A percentile compares a stretch with the other conserved stretches of the same genome.
These are phyloP conservation scores for Bhutanitis thaidina DNA, from an alignment of 2,888 invertebrate genomes.

Conservation along the genomic window DNA sequence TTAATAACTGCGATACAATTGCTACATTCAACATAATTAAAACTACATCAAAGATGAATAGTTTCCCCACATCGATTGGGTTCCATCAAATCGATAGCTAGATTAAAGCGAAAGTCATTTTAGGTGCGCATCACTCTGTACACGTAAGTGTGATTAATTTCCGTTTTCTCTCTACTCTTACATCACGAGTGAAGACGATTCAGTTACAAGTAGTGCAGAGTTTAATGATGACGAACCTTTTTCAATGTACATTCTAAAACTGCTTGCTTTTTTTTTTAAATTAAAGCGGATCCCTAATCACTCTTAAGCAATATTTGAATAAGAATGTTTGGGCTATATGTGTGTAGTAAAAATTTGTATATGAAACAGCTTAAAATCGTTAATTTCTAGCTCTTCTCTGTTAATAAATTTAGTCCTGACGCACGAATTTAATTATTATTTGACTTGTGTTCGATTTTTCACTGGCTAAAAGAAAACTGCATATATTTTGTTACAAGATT, in stretches of 20 bases:
- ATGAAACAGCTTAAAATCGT: too few species aligned
- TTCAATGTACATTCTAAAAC: background rate
- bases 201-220: constrained; percentile 1
- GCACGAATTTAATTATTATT: too few species aligned
- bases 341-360: too few species aligned
- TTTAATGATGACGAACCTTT: background rate
- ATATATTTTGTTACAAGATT: too few species aligned
- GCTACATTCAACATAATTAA: constrained; percentile 24
- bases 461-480: too few species aligned
- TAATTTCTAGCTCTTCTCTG: too few species aligned
- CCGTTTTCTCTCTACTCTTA: constrained; percentile 12
- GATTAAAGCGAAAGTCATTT: constrained; percentile 20
- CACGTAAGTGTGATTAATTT: constrained; percentile 5
- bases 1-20: background rate
- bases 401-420: too few species aligned
- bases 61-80: background rate
- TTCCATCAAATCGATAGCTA: constrained; percentile 11
- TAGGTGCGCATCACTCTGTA: constrained; percentile 1
- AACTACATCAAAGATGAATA: constrained; percentile 16
- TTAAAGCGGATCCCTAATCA: background rate
- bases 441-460: too few species aligned
- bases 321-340: too few species aligned
- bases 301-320: background rate
- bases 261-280: background rate
- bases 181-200: constrained; percentile 15